These are phyloP conservation scores for Anarrhichthys ocellatus DNA, from an alignment of 2,113 vertebrate genomes.

Conservation along the genomic window DNA sequence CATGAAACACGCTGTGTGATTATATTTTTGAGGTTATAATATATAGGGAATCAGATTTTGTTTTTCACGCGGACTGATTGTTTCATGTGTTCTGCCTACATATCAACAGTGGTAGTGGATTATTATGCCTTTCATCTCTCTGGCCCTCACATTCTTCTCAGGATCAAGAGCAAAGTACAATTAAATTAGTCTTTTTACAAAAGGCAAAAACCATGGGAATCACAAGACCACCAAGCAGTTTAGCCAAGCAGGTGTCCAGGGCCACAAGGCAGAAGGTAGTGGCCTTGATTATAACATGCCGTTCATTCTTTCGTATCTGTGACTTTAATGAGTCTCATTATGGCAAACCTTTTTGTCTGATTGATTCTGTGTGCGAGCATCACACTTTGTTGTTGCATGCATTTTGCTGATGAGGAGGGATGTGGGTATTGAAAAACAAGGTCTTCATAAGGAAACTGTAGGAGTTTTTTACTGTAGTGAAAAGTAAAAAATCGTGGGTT, in stretches of 20 bases:
- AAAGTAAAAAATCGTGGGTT: conserved; percentile 32
- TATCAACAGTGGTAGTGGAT: conserved; percentile 71
- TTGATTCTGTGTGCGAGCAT: conserved; percentile 19
- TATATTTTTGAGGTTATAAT: background rate
- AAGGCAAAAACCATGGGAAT: conserved; percentile 75
- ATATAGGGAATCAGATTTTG: background rate
- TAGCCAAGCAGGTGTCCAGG: conserved; percentile 66
- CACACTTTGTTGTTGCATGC: conserved; percentile 2
- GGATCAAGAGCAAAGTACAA: conserved; percentile 84
- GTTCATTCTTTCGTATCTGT: conserved; percentile 55
- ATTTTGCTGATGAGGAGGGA: conserved; percentile 1
- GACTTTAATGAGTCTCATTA: conserved; percentile 26
- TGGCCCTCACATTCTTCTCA: conserved; percentile 79
- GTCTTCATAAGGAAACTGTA: conserved; percentile 21
- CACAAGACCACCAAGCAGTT: conserved; percentile 79
- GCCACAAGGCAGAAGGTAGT: conserved; percentile 56
- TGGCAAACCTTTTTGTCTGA: conserved; percentile 16
- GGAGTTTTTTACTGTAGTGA: conserved; percentile 9
- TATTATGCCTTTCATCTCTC: conserved; percentile 81
- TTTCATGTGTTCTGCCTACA: conserved; percentile 52
- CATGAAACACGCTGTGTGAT: background rate
- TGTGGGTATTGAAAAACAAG: conserved; percentile 27
- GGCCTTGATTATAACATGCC: conserved; percentile 50
- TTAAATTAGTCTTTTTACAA: conserved; percentile 81
- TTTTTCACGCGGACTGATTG: conserved; percentile 4